phyloP scores from a whole-genome alignment of 2,113 vertebrate genomes.

The Phainopepla nitens region DNA sequence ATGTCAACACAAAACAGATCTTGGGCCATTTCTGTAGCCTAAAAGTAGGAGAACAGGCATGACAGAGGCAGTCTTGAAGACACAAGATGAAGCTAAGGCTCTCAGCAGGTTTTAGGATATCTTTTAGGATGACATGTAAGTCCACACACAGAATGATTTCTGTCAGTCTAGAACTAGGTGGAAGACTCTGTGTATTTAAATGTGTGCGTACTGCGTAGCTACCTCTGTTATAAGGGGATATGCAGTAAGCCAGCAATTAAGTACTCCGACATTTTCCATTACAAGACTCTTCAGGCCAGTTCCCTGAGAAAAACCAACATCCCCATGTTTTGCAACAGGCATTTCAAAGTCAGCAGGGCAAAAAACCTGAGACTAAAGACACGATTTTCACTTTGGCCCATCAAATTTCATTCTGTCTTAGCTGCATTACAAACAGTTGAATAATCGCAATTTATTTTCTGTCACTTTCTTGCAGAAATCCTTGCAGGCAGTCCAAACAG shows the following conservation, averaged over 20 bases:
- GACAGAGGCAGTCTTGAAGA: neutral
- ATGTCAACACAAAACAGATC: neutral
- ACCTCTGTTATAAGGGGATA: neutral
- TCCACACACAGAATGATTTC: neutral
- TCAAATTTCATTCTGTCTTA: conserved; percentile 11
- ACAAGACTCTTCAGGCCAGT: neutral
- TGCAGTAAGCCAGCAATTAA: neutral
- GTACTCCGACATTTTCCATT: neutral
- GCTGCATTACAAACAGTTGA: conserved; percentile 18
- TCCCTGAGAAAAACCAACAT: neutral
- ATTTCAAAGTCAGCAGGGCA: neutral
- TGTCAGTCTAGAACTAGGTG: neutral
- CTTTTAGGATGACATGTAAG: neutral
- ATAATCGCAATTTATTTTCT: conserved; percentile 9
- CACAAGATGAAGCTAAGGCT: neutral
- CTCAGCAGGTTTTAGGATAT: neutral
- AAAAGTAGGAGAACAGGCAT: neutral
- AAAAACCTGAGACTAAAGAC: neutral
- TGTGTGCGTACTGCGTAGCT: neutral
- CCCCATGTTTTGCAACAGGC: conserved; percentile 1
- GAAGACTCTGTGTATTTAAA: neutral
- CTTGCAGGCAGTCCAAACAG: neutral
- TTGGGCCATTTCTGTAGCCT: neutral
- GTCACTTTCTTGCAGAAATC: conserved; percentile 18
- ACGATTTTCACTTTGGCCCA: neutral